Base-by-base conservation (phyloP, 2,888 invertebrate species). In the Cataglyphis albicans region DNA sequence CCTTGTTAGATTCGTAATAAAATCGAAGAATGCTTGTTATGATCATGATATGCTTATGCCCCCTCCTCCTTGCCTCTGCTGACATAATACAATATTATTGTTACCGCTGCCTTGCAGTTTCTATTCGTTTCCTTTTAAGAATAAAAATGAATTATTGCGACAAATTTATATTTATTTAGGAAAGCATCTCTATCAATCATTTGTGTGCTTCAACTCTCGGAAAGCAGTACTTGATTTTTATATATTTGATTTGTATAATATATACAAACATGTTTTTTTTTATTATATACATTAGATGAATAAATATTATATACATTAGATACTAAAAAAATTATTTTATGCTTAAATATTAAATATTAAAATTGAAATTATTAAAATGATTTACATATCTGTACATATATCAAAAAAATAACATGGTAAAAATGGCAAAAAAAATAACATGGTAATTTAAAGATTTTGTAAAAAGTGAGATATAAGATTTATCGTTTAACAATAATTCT, bases 21-120 rank as follows among this genome's bases (percentile, higher is more conserved):
- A 41, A 65, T 65, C 65, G 44, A 65, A 25, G 41, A 65, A 44
- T 65, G 41, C 25, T 41, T 41, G 21, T 65, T 65, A 65, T 25
- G 15, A 65, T 65, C 15, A 25, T 65, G 38, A 38, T 38, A 65
- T 41, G 65, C 15, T 41, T 41, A 21, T 38, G 5, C 32, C 32
- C 32, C 32, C 32, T 5, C 32, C 32, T 4, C 5, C 32, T 5
- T 5, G 25, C 32, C 4, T 4, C 5, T 6, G 12, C 21, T 65
- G 41, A 0, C 41, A 65, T 41, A 65, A 65, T 41, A 18, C 44
- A 65, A 65, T 41, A 18, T 25, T 65, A 7, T 65, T 25, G 7
- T 65, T 41, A 21, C 21, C 12, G 21, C 6, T 41, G 18, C 21
- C 41, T n/a, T 1, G 10, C 35, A n/a, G 7, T 64, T 15, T 29